phyloP scores from a whole-genome alignment of 2,797 vertebrate genomes.

The Triplophysa bombifrons region DNA sequence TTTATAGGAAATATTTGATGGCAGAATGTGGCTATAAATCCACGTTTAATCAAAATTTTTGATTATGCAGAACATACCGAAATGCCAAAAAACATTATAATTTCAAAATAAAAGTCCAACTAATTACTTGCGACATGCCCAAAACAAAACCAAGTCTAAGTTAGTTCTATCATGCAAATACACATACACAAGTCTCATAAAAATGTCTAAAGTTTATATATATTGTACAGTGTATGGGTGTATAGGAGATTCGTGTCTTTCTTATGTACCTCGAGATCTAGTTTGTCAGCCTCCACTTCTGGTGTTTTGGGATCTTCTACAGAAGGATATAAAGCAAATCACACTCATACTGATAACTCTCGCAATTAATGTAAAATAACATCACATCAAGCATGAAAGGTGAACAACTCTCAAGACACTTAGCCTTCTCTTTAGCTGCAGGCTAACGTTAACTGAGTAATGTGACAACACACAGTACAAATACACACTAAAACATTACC shows the following conservation, averaged over 20 bases:
- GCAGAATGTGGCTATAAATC: too few species aligned
- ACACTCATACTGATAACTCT: background rate
- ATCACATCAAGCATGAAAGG: background rate
- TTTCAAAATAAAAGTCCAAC: background rate
- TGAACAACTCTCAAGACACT: background rate
- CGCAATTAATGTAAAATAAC: background rate
- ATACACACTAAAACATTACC: slow-evolving; percentile 10
- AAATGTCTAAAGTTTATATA: background rate
- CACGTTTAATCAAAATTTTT: too few species aligned
- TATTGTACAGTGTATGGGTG: background rate
- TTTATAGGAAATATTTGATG: too few species aligned
- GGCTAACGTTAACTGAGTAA: slow-evolving; percentile 19
- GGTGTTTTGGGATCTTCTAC: slow-evolving; percentile 66
- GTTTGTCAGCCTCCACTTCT: slow-evolving; percentile 66
- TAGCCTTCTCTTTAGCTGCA: slow-evolving; percentile 9
- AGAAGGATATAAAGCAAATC: slow-evolving; percentile 42
- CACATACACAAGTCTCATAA: background rate
- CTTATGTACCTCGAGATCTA: slow-evolving; percentile 66
- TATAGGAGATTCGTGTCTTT: background rate
- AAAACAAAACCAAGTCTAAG: background rate
- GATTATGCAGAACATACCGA: too few species aligned
- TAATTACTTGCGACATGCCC: background rate
- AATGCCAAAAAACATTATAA: too few species aligned
- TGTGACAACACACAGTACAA: background rate
- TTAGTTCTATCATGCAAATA: background rate